Base-by-base conservation (phyloP, 2,888 invertebrate species). In the Netelia fuscicornis region DNA sequence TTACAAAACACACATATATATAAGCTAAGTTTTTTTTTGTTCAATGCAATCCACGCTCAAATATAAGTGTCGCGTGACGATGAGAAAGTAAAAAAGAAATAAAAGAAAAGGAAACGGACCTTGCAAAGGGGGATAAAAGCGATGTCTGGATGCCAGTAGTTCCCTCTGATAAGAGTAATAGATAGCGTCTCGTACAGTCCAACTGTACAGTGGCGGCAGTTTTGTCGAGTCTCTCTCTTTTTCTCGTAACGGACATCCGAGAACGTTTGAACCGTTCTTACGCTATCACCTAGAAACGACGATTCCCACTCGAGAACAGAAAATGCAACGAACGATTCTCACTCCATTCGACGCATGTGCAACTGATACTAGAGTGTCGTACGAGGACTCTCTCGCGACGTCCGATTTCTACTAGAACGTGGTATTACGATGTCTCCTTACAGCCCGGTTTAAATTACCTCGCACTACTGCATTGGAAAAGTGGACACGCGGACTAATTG, bases 241-340 rank as follows among this genome's bases (percentile, higher is more conserved):
- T 5, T 74, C 25, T 48, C 68, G 5, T 23, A 70, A 54, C 58
- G 70, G 44, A 56, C 54, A 44, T 78, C 65, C 78, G 68, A 79
- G 64, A 79, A 62, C 62, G 54, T 79, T 79, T 72, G 62, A 62
- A 71, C 78, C 17, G 70, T 79, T 79, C 52, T 62, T 37, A n/a
- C 62, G 70, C 62, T 79, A 79, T 79, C 11, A 10, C 17, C 17
- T 25, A 23, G 20, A 30, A 74, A 74, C 25, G 25, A 48, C 17
- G 8, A 72, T 72, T 25, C 25, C 11, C 11, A 30, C n/a, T 11
- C 3, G 25, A 2, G 54, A 54, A 30, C 25, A 52, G 37, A n/a
- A 56, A 70, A 56, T 70, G 70, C 67, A 30, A 70, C 70, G 44
- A 68, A n/a, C 42, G 17, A 78, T 62, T 70, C 62, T 70, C 60